Evolutionary conservation across 2,797 vertebrate species (phyloP).

Genomic region (Geotrypetes seraphini): DNA sequence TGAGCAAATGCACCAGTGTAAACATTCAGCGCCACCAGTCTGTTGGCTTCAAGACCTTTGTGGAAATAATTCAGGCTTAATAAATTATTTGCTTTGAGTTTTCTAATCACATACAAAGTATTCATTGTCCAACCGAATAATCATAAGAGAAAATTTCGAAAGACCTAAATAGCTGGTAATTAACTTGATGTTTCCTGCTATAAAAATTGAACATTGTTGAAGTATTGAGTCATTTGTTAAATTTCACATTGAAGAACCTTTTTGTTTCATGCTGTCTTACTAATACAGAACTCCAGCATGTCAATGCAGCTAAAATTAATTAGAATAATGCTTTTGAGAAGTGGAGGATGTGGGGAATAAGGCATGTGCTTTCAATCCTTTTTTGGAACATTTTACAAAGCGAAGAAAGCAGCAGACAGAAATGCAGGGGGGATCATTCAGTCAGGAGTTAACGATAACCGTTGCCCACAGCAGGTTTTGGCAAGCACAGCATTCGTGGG

Average conservation of each 20-base stretch:
- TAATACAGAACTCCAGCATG: not conserved
- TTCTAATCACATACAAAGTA: constrained; percentile 42
- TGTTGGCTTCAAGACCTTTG: constrained; percentile 33
- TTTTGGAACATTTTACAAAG: too few species aligned
- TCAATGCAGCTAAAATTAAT: too few species aligned
- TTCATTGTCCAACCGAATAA: constrained; percentile 42
- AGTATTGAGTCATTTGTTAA: constrained; percentile 31
- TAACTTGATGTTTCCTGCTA: constrained; percentile 61
- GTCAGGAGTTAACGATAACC: too few species aligned
- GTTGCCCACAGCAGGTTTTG: too few species aligned
- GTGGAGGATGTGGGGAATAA: not conserved
- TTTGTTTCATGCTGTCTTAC: not conserved
- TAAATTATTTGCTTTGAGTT: constrained; percentile 61
- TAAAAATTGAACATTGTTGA: constrained; percentile 48
- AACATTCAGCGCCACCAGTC: constrained; percentile 30
- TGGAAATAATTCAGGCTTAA: constrained; percentile 45
- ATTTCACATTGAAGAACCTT: not conserved
- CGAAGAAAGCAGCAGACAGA: too few species aligned
- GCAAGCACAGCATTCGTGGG: too few species aligned
- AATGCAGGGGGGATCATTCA: too few species aligned
- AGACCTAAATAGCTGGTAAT: constrained; percentile 55
- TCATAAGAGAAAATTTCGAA: constrained; percentile 31
- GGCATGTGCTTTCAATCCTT: too few species aligned
- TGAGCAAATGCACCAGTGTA: too few species aligned
- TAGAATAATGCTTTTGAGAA: too few species aligned